These are phyloP conservation scores for Melanophora roralis DNA, from an alignment of 2,888 invertebrate genomes.

Conservation along the genomic window DNA sequence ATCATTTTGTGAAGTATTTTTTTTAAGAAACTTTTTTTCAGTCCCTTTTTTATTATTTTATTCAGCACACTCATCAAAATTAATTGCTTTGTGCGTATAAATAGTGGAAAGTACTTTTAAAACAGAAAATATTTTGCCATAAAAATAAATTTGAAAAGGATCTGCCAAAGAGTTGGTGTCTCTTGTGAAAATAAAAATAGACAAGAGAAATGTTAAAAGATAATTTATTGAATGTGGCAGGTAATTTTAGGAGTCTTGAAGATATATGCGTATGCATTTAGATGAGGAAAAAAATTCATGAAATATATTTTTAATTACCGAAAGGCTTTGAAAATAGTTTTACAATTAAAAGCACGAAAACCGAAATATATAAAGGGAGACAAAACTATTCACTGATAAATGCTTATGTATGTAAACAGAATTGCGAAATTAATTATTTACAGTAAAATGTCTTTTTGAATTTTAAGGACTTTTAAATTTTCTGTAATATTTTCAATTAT, in stretches of 20 bases:
- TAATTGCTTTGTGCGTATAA: slow-evolving; percentile 58
- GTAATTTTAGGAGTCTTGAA: slow-evolving; percentile 32
- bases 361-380: too few relatives aligned
- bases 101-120: slow-evolving; percentile 43
- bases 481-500: too few relatives aligned
- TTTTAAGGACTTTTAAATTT: too few relatives aligned
- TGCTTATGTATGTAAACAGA: too few relatives aligned
- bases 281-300: slow-evolving; percentile 6
- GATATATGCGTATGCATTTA: too few relatives aligned
- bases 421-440: too few relatives aligned
- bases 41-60: background rate
- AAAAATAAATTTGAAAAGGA: slow-evolving; percentile 25
- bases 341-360: too few relatives aligned
- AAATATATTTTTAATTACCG: background rate
- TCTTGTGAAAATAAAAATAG: background rate
- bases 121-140: slow-evolving; percentile 1
- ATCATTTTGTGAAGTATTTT: slow-evolving; percentile 31
- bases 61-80: slow-evolving; percentile 56
- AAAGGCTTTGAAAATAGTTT: too few relatives aligned
- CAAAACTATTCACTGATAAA: too few relatives aligned
- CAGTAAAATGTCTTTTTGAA: too few relatives aligned
- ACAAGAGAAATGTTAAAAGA: slow-evolving; percentile 47
- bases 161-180: background rate
- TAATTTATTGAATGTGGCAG: slow-evolving; percentile 59
- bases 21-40: background rate